These are phyloP conservation scores for Zosterops lateralis DNA, from an alignment of 2,113 vertebrate species.

Conservation along the genomic window DNA sequence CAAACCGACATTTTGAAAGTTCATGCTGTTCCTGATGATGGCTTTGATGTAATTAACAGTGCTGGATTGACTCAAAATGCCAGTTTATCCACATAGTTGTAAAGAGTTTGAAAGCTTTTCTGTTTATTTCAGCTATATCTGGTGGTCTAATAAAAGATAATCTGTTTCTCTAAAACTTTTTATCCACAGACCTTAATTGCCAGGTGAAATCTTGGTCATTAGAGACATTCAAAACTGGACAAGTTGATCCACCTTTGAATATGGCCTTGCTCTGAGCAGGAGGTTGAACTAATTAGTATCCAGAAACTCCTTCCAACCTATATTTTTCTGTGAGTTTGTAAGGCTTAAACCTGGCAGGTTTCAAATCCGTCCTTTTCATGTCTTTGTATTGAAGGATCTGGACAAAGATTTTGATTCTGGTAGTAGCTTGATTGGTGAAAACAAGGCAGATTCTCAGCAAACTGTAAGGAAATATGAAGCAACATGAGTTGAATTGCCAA, in stretches of 20 bases:
- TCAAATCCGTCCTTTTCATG: background rate
- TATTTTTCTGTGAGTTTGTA: background rate
- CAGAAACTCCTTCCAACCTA: background rate
- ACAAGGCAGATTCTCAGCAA: background rate
- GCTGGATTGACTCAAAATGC: background rate
- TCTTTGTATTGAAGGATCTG: background rate
- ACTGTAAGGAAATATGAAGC: background rate
- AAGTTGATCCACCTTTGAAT: background rate
- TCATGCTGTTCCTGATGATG: background rate
- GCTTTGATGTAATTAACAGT: background rate
- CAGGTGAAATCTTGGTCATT: background rate
- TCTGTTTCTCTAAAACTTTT: background rate
- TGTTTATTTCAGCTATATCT: background rate
- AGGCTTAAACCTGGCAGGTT: background rate
- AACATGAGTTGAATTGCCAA: background rate
- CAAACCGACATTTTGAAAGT: background rate
- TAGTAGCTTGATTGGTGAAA: background rate
- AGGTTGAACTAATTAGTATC: background rate
- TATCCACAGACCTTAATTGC: background rate
- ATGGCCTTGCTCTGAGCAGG: background rate
- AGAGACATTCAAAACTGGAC: background rate
- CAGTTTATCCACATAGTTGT: background rate
- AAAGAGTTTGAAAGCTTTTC: background rate
- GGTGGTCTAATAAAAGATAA: background rate
- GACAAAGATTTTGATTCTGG: background rate